Base-by-base conservation (phyloP, 2,888 invertebrate genomes). In the Lasioglossum malachurum region DNA sequence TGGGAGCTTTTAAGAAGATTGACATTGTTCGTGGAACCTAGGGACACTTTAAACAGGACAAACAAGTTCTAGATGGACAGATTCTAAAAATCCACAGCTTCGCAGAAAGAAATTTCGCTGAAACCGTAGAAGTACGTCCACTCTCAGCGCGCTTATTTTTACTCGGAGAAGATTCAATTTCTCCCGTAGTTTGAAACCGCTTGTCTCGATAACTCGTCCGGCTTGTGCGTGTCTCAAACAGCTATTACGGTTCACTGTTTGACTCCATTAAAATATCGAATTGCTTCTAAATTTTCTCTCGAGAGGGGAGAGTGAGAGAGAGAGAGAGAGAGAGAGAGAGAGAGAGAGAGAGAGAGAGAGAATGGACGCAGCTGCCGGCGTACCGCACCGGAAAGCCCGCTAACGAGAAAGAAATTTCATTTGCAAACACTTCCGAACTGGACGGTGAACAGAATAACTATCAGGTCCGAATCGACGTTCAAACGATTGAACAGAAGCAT, bases 401-500 rank as follows among this genome's bases (percentile, higher is more conserved):
- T 57, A 74, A 49, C 57, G 67, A 57, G 83, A 77, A 77, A 77
- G 73, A 82, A 73, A 78, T 84, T 82, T 82, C 74, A 74, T 75
- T 71, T 27, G 74, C 60, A 74, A 78, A 75, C 69, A 73, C 46
- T 73, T 73, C 19, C 8, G 7, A 46, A 46, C 73, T n/a, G 44
- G 60, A 79, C 35, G 60, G 31, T 41, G 35, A 41, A 44, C 16
- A 19, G 27, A 35, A 41, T 46, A 57, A 69, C 38, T 67, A 74
- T 57, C 74, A 16, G 10, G 7, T 7, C 64, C 7, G 8, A 60
- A 74, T 74, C 31, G 38, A 41, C 19, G 49, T 38, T 44, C 19
- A 38, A 77, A 35, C 12, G 49, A 14, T 44, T 35, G n/a, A 35
- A 44, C 53, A 67, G 64, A 38, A 46, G 23, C 10, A 23, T 69